Evolutionary conservation across 2,888 invertebrate species (phyloP).

Genomic region (Eutolmus rufibarbis): DNA sequence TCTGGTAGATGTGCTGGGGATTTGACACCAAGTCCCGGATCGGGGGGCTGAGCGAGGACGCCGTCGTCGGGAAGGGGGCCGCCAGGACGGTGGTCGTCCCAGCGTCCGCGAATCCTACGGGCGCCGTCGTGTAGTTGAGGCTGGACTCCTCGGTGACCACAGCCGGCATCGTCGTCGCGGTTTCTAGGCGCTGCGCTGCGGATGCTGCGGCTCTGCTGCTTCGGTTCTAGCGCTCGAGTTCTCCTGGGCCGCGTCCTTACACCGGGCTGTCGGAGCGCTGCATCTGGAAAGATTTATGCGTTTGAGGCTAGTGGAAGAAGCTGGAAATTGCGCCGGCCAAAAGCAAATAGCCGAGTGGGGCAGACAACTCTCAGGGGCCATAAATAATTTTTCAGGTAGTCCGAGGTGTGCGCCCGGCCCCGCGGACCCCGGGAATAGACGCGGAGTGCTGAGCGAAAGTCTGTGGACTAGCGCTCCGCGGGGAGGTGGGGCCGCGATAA

Average conservation of each 20-base stretch:
- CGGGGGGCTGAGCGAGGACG: neutral
- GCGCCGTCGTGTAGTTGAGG: conserved; percentile 42
- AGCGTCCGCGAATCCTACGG: neutral
- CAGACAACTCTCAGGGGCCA: conserved; percentile 15
- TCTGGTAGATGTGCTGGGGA: neutral
- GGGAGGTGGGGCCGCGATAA: conserved; percentile 31
- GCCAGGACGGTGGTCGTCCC: conserved; percentile 26
- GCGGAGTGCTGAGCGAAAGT: neutral
- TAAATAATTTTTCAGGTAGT: conserved; percentile 45
- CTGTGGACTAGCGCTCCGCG: neutral
- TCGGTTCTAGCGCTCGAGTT: neutral
- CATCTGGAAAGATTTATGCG: conserved; percentile 37
- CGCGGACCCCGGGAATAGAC: conserved; percentile 4
- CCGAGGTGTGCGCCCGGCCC: conserved; percentile 23
- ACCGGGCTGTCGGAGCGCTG: conserved; percentile 16
- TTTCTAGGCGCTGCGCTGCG: neutral
- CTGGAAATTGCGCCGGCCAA: neutral
- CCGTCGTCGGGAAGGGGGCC: conserved; percentile 20
- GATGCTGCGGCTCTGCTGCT: neutral
- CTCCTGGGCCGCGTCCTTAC: conserved; percentile 11
- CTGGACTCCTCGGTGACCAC: conserved; percentile 40
- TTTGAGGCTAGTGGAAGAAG: conserved; percentile 13
- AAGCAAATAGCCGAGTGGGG: conserved; percentile 35
- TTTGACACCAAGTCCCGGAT: conserved; percentile 10
- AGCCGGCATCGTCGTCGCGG: conserved; percentile 43